Base-by-base conservation (phyloP, 2,888 invertebrate genomes). In the Xylocampa areola region DNA sequence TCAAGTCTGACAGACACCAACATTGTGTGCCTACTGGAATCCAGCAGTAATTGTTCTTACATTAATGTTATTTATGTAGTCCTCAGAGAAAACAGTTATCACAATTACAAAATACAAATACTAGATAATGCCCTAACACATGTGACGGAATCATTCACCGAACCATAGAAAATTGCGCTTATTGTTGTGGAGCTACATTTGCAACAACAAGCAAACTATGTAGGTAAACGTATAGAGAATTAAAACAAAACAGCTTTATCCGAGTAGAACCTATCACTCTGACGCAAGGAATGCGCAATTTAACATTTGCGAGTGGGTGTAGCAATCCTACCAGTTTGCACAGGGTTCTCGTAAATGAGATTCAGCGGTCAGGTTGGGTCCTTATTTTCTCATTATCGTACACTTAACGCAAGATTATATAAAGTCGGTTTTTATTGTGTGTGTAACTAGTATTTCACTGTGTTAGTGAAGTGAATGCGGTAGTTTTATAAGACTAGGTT, bases 201-300 rank as follows among this genome's bases (percentile, higher is more conserved):
- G 33, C 51, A 37, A 52, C 10, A 64, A 64, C 51, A 65, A 62
- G 54, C 30, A 43, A 35, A 47, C 33, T 36, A 30, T 53, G 43
- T 29, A 29, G 5, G 29, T 52, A 53, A 62, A 68, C 21, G 41
- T 30, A 45, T 43, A n/a, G 54, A 41, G 17, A 43, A 64, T 33
- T 36, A 64, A 55, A 64, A 66, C 65, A 69, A 69, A 63, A 55
- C 63, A 68, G 57, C 55, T 68, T 44, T 41, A 50, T 27, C 33
- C 43, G 32, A 48, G 52, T 66, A 67, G 40, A 72, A 65, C 61
- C 71, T 64, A 72, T 60, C 49, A 67, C 27, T 68, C 57, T 81
- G 76, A 69, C 67, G 77, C 76, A 80, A 83, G 67, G 62, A 69
- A 68, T 77, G 64, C 55, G 80, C 80, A 81, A 83, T 77, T 75